These are phyloP conservation scores for Trachymyrmex cornetzi DNA, from an alignment of 1,140 invertebrate species.

Conservation along the genomic window DNA sequence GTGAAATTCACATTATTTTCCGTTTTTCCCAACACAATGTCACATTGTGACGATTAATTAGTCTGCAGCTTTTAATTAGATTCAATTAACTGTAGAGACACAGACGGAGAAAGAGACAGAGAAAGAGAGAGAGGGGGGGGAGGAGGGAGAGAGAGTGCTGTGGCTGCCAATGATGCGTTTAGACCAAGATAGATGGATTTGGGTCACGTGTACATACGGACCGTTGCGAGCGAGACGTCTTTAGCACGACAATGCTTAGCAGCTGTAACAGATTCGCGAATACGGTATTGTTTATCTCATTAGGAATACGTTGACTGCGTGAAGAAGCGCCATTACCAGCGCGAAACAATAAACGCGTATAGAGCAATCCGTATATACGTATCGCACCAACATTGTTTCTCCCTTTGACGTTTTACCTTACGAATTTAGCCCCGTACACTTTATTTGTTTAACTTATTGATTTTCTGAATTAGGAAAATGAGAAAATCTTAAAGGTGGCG, in stretches of 20 bases:
- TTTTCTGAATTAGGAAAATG: neutral
- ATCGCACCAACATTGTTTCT: slow-evolving; percentile 38
- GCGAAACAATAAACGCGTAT: slow-evolving; percentile 64
- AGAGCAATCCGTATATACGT: slow-evolving; percentile 2
- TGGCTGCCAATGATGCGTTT: slow-evolving; percentile 63
- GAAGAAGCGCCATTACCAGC: slow-evolving; percentile 68
- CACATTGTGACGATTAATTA: slow-evolving; percentile 17
- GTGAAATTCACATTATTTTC: neutral
- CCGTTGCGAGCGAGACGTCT: slow-evolving; percentile 39
- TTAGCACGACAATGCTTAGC: slow-evolving; percentile 62
- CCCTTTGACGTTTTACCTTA: slow-evolving; percentile 25
- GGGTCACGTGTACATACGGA: slow-evolving; percentile 47
- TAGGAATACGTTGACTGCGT: slow-evolving; percentile 65
- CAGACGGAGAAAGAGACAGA: slow-evolving; percentile 45
- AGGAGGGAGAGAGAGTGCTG: slow-evolving; percentile 25
- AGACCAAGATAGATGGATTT: slow-evolving; percentile 45
- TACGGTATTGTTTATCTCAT: slow-evolving; percentile 72
- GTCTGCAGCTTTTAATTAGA: slow-evolving; percentile 44
- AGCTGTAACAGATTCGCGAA: slow-evolving; percentile 60
- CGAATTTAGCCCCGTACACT: neutral
- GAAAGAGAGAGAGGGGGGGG: slow-evolving; percentile 36
- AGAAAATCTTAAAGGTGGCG: neutral
- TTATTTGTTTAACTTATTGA: neutral
- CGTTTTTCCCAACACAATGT: neutral
- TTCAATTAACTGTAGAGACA: slow-evolving; percentile 21